Evolutionary conservation across 2,113 vertebrate genomes (phyloP), one percentile per base, ranked within the genome.

Genomic region (Ornithorhynchus anatinus): DNA sequence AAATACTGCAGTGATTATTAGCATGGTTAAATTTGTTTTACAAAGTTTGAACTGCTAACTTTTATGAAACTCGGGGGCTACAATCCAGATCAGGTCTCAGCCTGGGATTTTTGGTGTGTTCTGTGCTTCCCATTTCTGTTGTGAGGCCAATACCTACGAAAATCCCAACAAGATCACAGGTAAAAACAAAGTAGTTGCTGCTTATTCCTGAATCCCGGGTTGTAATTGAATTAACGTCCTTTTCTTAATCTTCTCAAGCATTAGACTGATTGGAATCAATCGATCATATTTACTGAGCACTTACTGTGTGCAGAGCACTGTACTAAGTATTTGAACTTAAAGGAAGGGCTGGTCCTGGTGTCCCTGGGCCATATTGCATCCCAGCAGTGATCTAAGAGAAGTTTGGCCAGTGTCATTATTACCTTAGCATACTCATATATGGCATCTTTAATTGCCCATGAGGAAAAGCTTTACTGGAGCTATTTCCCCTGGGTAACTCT

Each of bases 171-270:
- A 19, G 0, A 1, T 27, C 39, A 10, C n/a, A 10, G 44, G 22
- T 1, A 3, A 31, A 0, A n/a, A n/a, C 36, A 4, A 3, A n/a
- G 38, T 23, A 1, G 4, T 50, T 0, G 0, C 1, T 0, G 43
- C 44, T 61, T 20, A 0, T 5, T 32, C 1, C 3, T 15, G 48
- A 3, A 29, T 10, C 25, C 59, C 15, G 1, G 3, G 11, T 14
- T 3, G 19, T 25, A 2, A 54, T 17, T 14, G 10, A 0, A 15
- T 23, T 13, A 10, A 17, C 8, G 7, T 2, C 45, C 27, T 43
- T 66, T 60, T 25, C 54, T 0, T 0, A 32, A 43, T 33, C 8
- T 33, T 29, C 17, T 15, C 0, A 17, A 25, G 36, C 8, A 10
- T 42, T 60, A 0, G 1, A 48, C n/a, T 23, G 40, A n/a, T n/a